A percentile compares a stretch with the other conserved stretches of the same genome.
phyloP scores from a whole-genome alignment of 2,797 vertebrate species.

The Ciconia nigra region DNA sequence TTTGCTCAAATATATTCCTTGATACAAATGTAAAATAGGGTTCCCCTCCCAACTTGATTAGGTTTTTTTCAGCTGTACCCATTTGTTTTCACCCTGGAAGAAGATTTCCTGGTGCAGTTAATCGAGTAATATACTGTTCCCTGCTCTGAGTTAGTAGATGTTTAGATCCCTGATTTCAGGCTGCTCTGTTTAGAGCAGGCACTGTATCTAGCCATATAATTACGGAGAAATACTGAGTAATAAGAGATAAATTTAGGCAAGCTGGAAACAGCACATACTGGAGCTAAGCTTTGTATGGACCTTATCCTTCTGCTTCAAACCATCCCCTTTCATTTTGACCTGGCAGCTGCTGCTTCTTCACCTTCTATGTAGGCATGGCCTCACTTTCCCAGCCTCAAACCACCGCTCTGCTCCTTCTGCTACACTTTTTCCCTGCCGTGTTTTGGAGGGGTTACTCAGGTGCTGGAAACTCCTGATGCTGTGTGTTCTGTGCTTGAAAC shows the following conservation, averaged over 20 bases:
- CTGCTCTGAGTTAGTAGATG: neutral
- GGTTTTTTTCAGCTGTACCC: neutral
- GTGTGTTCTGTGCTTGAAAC: neutral
- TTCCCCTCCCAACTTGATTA: neutral
- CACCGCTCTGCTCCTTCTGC: neutral
- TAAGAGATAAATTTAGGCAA: neutral
- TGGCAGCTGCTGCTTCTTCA: neutral
- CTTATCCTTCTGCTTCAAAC: neutral
- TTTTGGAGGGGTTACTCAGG: neutral
- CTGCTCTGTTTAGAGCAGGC: neutral
- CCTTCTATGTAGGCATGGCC: neutral
- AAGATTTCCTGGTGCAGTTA: neutral
- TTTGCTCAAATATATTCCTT: neutral
- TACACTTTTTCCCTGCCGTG: rapidly evolving
- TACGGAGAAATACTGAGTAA: neutral
- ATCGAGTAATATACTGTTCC: neutral
- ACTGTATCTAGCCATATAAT: neutral
- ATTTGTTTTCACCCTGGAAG: neutral
- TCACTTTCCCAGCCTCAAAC: neutral
- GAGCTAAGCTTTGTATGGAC: neutral
- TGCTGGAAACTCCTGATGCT: neutral
- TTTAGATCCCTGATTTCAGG: neutral
- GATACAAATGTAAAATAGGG: neutral
- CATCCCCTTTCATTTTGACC: neutral
- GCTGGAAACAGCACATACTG: neutral